A percentile compares a stretch with the other conserved stretches of the same genome.
These are phyloP conservation scores for Saguinus imperator DNA, from an alignment of 2,113 vertebrate species.

Conservation along the genomic window DNA sequence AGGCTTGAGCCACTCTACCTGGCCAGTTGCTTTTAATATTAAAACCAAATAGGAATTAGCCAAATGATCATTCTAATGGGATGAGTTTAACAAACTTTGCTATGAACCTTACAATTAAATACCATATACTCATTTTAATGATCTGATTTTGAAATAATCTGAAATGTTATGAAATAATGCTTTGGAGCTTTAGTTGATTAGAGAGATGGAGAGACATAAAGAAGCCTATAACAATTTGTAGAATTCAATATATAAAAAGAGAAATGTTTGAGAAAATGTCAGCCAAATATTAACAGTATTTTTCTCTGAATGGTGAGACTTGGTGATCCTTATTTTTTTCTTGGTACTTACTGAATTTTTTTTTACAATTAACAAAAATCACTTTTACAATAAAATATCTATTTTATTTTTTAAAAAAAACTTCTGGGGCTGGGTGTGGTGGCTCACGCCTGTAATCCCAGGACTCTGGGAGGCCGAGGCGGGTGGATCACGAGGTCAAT, in stretches of 20 bases:
- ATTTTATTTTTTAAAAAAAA: conserved; percentile 1
- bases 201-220: not conserved
- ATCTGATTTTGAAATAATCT: not conserved
- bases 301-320: not conserved
- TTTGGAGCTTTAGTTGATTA: not conserved
- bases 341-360: not conserved
- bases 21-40: not conserved
- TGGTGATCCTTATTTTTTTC: not conserved
- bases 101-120: not conserved
- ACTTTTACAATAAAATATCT: not conserved
- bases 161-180: not conserved
- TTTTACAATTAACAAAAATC: not conserved
- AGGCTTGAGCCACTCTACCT: too few species aligned
- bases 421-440: too few species aligned
- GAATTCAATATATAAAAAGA: not conserved
- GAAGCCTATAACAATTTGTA: not conserved
- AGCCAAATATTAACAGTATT: not conserved
- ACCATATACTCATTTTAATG: not conserved
- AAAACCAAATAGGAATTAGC: not conserved
- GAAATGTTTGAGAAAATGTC: not conserved
- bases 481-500: too few species aligned
- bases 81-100: not conserved
- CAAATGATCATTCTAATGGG: not conserved
- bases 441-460: too few species aligned
- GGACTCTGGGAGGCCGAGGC: too few species aligned